Conservation (phyloP, 2,113 vertebrate species). For the Butorides virescens region DNA sequence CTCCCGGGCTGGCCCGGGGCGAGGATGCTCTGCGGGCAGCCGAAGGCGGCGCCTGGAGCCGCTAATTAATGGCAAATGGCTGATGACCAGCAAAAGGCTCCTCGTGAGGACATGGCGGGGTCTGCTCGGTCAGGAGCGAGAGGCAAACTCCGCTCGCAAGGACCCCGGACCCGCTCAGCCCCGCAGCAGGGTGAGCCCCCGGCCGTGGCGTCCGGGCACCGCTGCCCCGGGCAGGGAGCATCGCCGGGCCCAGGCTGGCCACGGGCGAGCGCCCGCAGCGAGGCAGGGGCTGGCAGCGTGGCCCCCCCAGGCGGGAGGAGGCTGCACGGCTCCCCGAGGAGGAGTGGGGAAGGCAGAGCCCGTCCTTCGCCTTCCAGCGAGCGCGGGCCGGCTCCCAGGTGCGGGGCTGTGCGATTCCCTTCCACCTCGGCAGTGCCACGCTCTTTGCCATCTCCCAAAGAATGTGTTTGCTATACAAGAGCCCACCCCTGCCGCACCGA, state of each 20-base stretch:
- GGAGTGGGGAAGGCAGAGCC: neutral
- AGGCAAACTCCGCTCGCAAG: neutral
- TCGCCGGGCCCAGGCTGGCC: neutral
- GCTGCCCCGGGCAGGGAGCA: neutral
- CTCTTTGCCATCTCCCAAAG: constrained; percentile 1
- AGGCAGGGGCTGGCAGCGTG: neutral
- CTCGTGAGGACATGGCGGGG: accelerated
- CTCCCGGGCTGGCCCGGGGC: neutral
- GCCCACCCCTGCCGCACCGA: constrained; percentile 13
- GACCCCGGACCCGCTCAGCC: neutral
- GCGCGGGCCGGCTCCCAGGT: neutral
- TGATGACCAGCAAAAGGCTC: neutral
- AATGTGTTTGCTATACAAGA: constrained; percentile 40
- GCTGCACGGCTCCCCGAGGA: neutral
- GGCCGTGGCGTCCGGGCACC: neutral
- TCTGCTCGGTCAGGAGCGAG: accelerated
- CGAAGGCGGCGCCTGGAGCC: accelerated
- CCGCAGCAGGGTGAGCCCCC: too few relatives aligned
- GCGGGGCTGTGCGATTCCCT: neutral
- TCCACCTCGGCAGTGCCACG: neutral
- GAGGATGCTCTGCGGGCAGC: neutral
- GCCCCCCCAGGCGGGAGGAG: too few relatives aligned
- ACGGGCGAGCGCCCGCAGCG: neutral
- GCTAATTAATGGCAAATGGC: accelerated
- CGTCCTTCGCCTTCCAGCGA: neutral